Evolutionary conservation across 2,888 invertebrate species (phyloP).

Genomic region (Cephus pygmeus): DNA sequence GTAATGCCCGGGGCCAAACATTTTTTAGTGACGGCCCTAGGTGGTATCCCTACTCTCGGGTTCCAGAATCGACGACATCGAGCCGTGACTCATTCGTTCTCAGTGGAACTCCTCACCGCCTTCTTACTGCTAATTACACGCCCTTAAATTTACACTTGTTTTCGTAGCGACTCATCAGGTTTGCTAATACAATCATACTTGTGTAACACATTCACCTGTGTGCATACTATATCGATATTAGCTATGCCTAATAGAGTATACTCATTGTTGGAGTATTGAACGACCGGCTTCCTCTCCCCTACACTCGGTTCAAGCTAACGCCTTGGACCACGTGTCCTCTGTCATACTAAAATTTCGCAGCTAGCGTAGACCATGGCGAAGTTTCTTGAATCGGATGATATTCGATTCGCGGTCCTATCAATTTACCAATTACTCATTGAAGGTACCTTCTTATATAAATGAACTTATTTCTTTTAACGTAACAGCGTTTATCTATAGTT

Average conservation of each 20-base stretch:
- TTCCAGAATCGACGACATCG: conserved; percentile 20
- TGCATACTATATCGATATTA: neutral
- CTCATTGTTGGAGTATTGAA: conserved; percentile 34
- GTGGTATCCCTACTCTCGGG: conserved; percentile 14
- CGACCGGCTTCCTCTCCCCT: conserved; percentile 28
- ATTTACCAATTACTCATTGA: neutral
- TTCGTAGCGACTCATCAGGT: neutral
- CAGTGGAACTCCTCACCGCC: conserved; percentile 11
- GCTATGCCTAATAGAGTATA: conserved; percentile 4
- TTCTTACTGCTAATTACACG: conserved; percentile 20
- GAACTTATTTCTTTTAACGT: neutral
- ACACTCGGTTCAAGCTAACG: conserved; percentile 27
- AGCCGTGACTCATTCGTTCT: conserved; percentile 39
- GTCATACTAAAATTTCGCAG: neutral
- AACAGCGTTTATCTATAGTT: neutral
- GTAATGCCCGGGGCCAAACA: neutral
- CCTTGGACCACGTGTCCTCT: neutral
- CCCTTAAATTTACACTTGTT: conserved; percentile 11
- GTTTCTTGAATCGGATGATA: neutral
- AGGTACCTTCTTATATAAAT: neutral
- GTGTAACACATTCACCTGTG: neutral
- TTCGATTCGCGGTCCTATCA: neutral
- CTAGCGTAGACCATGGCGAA: neutral
- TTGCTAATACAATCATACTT: neutral
- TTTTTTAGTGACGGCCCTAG: conserved; percentile 1